Evolutionary conservation across 30 jellyfish, hydroid and myxozoan species (phyloP), one percentile per base, ranked within the genome.

Genomic region (Pelagia noctiluca): DNA sequence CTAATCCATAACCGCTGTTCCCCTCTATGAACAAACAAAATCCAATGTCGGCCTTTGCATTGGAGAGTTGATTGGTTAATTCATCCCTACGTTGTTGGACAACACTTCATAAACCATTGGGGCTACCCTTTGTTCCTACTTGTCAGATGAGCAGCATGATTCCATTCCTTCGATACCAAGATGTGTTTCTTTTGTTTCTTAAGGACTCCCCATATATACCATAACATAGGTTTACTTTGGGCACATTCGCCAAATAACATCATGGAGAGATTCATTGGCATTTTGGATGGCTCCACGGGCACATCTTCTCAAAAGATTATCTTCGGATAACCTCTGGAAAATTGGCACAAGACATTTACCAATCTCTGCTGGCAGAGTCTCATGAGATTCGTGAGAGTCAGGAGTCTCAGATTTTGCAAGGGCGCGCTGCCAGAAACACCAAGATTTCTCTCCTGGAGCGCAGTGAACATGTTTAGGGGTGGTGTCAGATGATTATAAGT

Each of bases 401-500:
- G 89, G 80, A 52, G 72, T 13, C 35, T 36, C 30, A 1, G 21
- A 8, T 19, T 63, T 26, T 1, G 90, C 90, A 3, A 26, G 1
- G 7, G 90, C 84, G 10, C 83, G 63, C 36, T 80, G 90, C 84
- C 85, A 64, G 28, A 80, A 80, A 31, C 90, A 80, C 90, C 84
- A 80, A n/a, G 90, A 80, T 8, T 28, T 63, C 18, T 22, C 82
- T 2, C 90, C 85, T n/a, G 84, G 75, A 2, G 90, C 84, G 50
- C 90, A 35, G 25, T 80, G 85, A 19, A 23, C 35, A 66, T 66
- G 90, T 34, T 80, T 64, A 22, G 90, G 90, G 31, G 4, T 33
- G 26, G 24, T 24, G 24, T 63, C 85, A 3, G 79, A 10, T 16
- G 84, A 63, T 2, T 84, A 80, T 24, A 63, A 2, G 38, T 50